A percentile compares a stretch with the other conserved stretches of the same genome.
phyloP scores from a whole-genome alignment of 2,888 invertebrate species.

The Beris morrisii region DNA sequence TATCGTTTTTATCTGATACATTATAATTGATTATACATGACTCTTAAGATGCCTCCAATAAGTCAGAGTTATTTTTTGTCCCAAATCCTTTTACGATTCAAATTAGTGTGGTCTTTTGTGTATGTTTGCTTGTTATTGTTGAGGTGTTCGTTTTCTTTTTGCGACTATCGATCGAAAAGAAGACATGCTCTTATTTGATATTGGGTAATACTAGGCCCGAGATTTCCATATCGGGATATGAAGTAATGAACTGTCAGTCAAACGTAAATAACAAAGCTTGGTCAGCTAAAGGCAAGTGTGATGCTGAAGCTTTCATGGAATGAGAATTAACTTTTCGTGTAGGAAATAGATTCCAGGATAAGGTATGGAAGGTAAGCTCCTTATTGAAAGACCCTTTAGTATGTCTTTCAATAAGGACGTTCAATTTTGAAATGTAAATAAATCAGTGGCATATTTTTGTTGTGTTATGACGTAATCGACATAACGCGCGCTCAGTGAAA shows the following conservation, averaged over 20 bases:
- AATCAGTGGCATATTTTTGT: too few relatives aligned
- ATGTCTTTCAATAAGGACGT: too few relatives aligned
- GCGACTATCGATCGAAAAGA: conserved; percentile 12
- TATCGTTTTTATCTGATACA: conserved; percentile 32
- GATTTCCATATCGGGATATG: conserved; percentile 15
- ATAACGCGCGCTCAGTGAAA: too few relatives aligned
- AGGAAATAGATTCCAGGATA: background rate
- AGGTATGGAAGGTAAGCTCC: too few relatives aligned
- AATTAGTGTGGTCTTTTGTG: conserved; percentile 21
- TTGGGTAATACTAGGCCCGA: background rate
- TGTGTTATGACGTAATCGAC: too few relatives aligned
- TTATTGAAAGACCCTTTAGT: too few relatives aligned
- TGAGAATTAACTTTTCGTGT: conserved; percentile 6
- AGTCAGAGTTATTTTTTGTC: background rate
- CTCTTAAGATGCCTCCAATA: background rate
- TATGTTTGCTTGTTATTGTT: background rate
- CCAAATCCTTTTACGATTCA: conserved; percentile 4
- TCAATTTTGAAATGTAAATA: too few relatives aligned
- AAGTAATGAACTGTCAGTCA: conserved; percentile 29
- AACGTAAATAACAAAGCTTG: conserved; percentile 9
- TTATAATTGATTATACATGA: conserved; percentile 33
- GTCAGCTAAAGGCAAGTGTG: background rate
- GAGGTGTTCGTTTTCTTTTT: conserved; percentile 18
- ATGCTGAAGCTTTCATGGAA: background rate
- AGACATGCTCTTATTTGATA: conserved; percentile 2